Conservation (phyloP, 1,140 invertebrate species). For the Mercenaria mercenaria region DNA sequence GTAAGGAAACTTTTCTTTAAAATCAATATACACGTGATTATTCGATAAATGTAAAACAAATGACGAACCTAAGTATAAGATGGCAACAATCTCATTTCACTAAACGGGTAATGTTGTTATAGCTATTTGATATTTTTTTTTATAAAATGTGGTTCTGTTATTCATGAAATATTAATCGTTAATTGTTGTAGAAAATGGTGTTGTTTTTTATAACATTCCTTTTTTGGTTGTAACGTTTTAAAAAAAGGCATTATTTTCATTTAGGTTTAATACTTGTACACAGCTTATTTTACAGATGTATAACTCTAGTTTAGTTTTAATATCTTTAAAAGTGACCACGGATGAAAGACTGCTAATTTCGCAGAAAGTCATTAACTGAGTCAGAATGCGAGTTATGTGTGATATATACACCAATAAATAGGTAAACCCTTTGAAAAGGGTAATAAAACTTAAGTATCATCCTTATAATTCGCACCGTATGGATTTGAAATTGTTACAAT, state of each 20-base stretch:
- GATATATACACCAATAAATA: slow-evolving; percentile 17
- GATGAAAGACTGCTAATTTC: slow-evolving; percentile 37
- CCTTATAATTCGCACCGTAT: slow-evolving; percentile 41
- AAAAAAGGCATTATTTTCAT: too few relatives aligned
- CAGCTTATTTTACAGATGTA: too few relatives aligned
- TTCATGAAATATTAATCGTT: too few relatives aligned
- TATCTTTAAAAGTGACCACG: slow-evolving; percentile 34
- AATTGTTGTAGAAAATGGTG: too few relatives aligned
- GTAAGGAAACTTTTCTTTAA: slow-evolving; percentile 55
- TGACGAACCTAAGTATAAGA: not conserved
- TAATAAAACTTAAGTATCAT: slow-evolving; percentile 42
- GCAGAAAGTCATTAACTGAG: slow-evolving; percentile 34
- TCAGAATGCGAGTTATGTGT: slow-evolving; percentile 18
- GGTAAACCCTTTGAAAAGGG: slow-evolving; percentile 4
- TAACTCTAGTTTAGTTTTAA: not conserved
- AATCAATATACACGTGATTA: not conserved
- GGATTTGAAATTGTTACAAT: slow-evolving; percentile 29
- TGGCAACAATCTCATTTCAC: not conserved
- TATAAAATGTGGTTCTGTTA: too few relatives aligned
- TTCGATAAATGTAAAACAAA: not conserved
- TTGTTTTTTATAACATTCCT: too few relatives aligned
- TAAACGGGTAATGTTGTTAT: not conserved
- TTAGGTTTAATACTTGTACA: too few relatives aligned
- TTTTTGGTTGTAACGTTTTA: too few relatives aligned
- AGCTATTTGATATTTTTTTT: too few relatives aligned